Evolutionary conservation across 2,888 invertebrate genomes (phyloP).

Genomic region (Carabus problematicus): DNA sequence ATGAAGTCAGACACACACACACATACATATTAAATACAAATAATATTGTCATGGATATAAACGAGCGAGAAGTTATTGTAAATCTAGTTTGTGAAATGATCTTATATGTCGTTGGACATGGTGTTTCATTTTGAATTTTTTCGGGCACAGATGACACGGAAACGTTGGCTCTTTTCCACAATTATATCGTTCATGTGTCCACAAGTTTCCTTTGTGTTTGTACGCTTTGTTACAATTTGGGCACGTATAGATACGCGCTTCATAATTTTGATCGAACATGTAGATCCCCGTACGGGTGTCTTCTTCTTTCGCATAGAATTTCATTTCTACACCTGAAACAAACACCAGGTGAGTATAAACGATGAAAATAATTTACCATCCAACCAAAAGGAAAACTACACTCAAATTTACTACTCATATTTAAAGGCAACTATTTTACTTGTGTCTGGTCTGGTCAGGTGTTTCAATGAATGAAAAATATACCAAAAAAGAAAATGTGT

Average conservation of each 20-base stretch:
- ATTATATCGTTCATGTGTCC: constrained; percentile 69
- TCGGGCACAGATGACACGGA: constrained; percentile 48
- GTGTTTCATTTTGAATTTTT: constrained; percentile 27
- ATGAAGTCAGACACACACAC: not conserved
- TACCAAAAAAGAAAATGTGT: not conserved
- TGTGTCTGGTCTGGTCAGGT: too few relatives aligned
- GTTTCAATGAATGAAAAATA: too few relatives aligned
- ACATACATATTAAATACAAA: too few relatives aligned
- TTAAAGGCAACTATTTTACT: too few relatives aligned
- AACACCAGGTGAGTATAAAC: too few relatives aligned
- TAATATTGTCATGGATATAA: not conserved
- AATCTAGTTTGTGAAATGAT: not conserved
- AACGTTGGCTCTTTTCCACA: constrained; percentile 70
- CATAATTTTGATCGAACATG: too few relatives aligned
- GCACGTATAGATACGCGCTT: not conserved
- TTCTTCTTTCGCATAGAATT: too few relatives aligned
- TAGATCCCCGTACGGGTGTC: too few relatives aligned
- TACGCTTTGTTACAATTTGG: not conserved
- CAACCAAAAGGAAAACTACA: not conserved
- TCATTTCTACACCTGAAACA: too few relatives aligned
- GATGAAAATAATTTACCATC: too few relatives aligned
- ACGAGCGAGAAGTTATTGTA: not conserved
- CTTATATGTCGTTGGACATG: not conserved
- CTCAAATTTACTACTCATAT: not conserved
- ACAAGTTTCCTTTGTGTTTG: not conserved